Percentiles rank a stretch among this genome's conserved stretches.
phyloP scores from a whole-genome alignment of 2,797 vertebrate species.

The Epinephelus awoara region DNA sequence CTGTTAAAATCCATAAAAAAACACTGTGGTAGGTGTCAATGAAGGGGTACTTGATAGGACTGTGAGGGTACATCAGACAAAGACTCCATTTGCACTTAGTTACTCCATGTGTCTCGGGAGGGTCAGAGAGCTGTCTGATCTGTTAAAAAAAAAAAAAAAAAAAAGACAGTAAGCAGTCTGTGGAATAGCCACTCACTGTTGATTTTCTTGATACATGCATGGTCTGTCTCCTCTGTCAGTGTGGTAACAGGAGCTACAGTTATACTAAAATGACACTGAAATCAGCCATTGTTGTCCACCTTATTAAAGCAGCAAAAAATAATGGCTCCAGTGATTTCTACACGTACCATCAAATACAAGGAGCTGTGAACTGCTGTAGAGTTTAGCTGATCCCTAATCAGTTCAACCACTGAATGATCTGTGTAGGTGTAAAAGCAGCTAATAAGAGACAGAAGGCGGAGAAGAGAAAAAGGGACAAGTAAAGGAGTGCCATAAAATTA shows the following conservation, averaged over 20 bases:
- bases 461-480: neutral
- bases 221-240: constrained; percentile 7
- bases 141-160: no score
- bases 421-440: neutral
- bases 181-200: neutral
- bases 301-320: neutral
- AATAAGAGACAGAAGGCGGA: neutral
- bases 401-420: neutral
- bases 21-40: neutral
- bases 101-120: neutral
- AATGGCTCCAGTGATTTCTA: neutral
- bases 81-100: neutral
- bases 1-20: neutral
- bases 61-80: neutral
- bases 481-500: neutral
- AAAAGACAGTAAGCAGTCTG: neutral
- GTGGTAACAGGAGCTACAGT: neutral
- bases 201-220: neutral
- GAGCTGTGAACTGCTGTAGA: neutral
- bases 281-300: neutral
- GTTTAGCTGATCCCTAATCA: neutral
- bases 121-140: no score
- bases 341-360: neutral
- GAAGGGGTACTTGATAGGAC: no score
- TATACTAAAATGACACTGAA: neutral